A percentile compares a stretch with the other conserved stretches of the same genome.
These are phyloP conservation scores for Tetrao urogallus DNA, from an alignment of 2,113 vertebrate genomes.

Conservation along the genomic window DNA sequence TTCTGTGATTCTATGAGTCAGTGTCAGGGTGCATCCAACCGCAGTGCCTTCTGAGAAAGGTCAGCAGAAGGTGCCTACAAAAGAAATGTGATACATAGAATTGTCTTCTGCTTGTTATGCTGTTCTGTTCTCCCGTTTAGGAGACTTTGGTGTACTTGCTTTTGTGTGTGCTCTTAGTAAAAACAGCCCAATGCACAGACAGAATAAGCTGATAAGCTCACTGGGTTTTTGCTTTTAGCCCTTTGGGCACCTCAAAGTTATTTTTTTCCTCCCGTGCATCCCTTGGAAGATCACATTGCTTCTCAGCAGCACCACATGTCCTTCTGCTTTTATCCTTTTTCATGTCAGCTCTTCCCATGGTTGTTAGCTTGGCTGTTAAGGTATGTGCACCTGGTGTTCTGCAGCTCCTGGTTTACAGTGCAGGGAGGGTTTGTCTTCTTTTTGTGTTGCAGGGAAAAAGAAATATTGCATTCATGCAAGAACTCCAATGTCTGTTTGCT, in stretches of 20 bases:
- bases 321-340: not conserved
- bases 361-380: rapidly evolving
- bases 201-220: not conserved
- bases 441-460: conserved; percentile 87
- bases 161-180: rapidly evolving
- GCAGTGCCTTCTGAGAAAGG: rapidly evolving
- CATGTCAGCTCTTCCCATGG: not conserved
- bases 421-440: not conserved
- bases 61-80: not conserved
- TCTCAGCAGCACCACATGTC: not conserved
- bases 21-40: not conserved
- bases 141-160: not conserved
- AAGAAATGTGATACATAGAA: rapidly evolving
- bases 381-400: rapidly evolving
- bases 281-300: no score
- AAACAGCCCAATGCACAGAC: not conserved
- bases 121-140: not conserved
- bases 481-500: conserved; percentile 93
- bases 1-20: not conserved
- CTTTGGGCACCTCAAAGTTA: not conserved
- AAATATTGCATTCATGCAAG: conserved; percentile 96
- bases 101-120: rapidly evolving
- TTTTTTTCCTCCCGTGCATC: not conserved
- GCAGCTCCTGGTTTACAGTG: not conserved
- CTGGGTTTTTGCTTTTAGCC: not conserved